Base-by-base conservation (phyloP, 2,113 vertebrate species). In the Syngnathus scovelli region DNA sequence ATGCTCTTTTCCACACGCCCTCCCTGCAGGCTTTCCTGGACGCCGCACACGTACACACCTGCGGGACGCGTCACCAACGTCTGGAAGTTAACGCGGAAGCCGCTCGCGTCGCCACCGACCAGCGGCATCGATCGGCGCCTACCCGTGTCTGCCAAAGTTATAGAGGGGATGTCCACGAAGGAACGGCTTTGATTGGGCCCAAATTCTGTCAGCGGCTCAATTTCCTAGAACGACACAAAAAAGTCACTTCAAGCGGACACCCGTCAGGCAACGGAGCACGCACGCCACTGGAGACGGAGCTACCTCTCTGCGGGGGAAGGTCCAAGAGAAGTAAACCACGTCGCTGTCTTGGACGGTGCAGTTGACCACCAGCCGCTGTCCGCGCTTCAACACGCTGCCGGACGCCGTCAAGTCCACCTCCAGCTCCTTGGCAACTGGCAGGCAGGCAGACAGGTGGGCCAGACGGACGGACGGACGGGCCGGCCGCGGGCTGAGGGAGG, bases 271-370 rank as follows among this genome's bases (percentile, higher is more conserved):
- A 36, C 15, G 2, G 27, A 19, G 48, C 18, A 1, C 27, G 6
- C 1, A n/a, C 10, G 19, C 16, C 21, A 66, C 64, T 23, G 6
- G 5, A 7, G 4, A 4, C 13, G 44, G 13, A 18, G 44, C 27
- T 86, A 98, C 96, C 72, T 93, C 84, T 79, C 83, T 88, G 36
- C 93, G 92, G 5, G 97, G 97, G 37, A 92, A 96, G 0, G 82
- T 85, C 97, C 96, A 98, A 48, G 81, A 76, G 74, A 98, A 98
- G 83, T 82, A 92, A 63, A 95, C 91, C 6, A 97, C 84, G 64
- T 96, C 92, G 0, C 88, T 89, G 38, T 91, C 92, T 0, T 81
- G 90, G 55, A 94, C 93, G 0, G 94, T 93, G 84, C 97, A 99
- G 86, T 93, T 93, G 7, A 99, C 72, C 0, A 83, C 92, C 18